A percentile compares a stretch with the other conserved stretches of the same genome.
These are phyloP conservation scores for Neotragus moschatus DNA, from an alignment of 2,113 vertebrate genomes.

Conservation along the genomic window DNA sequence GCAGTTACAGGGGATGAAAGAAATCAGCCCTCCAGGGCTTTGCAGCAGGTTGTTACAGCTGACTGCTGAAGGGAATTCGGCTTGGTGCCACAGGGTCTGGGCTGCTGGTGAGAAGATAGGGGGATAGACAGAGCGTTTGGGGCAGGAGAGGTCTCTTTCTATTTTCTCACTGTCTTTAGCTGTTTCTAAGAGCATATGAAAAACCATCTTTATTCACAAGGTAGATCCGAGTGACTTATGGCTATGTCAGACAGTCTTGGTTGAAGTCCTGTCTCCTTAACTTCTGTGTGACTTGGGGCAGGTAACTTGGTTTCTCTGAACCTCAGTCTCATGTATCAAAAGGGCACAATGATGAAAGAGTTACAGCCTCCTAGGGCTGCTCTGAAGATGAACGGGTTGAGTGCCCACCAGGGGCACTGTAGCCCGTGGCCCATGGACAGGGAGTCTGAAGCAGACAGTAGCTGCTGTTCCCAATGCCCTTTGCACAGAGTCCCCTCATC, in stretches of 20 bases:
- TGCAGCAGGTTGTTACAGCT: background rate
- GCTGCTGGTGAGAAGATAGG: fast-evolving
- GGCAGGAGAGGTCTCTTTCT: background rate
- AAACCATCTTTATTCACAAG: background rate
- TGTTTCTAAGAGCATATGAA: background rate
- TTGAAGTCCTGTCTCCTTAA: background rate
- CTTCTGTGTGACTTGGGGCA: background rate
- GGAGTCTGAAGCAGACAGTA: fast-evolving
- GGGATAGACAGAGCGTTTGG: fast-evolving
- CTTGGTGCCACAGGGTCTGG: fast-evolving
- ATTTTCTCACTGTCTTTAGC: background rate
- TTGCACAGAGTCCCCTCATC: fast-evolving
- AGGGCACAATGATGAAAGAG: fast-evolving
- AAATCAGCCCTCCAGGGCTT: no score
- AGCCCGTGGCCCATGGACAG: fast-evolving
- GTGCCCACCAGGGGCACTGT: fast-evolving
- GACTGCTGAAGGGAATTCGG: fast-evolving
- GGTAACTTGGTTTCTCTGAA: background rate
- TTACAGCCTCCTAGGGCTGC: fast-evolving
- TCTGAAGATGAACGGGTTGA: fast-evolving
- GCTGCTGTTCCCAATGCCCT: fast-evolving
- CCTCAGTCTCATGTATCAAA: background rate
- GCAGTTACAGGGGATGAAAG: background rate
- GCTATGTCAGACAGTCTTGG: background rate
- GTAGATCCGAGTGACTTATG: fast-evolving